Evolutionary conservation across 1,140 invertebrate genomes (phyloP).

Genomic region (Probaryconus sp.): DNA sequence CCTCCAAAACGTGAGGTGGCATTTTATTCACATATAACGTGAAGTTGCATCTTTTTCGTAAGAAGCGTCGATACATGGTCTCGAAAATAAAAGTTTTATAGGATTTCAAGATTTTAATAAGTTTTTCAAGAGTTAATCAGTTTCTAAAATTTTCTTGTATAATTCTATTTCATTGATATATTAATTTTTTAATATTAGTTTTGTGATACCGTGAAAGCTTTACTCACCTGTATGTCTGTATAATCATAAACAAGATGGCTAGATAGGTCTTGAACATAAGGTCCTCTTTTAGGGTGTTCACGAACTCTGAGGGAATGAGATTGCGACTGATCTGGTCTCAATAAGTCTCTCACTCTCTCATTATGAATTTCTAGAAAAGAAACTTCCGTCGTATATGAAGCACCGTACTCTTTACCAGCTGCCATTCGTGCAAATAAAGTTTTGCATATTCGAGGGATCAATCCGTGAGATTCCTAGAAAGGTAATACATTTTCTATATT

Average conservation of each 20-base stretch:
- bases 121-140: no score
- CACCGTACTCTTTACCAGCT: slow-evolving; percentile 87
- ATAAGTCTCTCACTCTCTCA: slow-evolving; percentile 91
- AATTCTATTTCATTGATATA: no score
- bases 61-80: no score
- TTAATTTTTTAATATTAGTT: no score
- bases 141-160: no score
- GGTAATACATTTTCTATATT: no score
- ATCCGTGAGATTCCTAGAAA: slow-evolving; percentile 86
- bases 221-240: slow-evolving; percentile 87
- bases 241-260: slow-evolving; percentile 92
- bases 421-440: slow-evolving; percentile 86
- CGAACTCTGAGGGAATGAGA: slow-evolving; percentile 89
- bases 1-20: no score
- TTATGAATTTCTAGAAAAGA: slow-evolving; percentile 96
- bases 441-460: slow-evolving; percentile 93
- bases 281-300: slow-evolving; percentile 94
- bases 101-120: no score
- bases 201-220: no score
- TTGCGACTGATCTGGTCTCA: slow-evolving; percentile 83
- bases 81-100: no score
- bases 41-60: no score
- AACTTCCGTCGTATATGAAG: slow-evolving; percentile 89
- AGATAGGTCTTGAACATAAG: slow-evolving; percentile 95
- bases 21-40: no score